Conservation (phyloP, 2,888 invertebrate species). For the Chrysolina americana region DNA sequence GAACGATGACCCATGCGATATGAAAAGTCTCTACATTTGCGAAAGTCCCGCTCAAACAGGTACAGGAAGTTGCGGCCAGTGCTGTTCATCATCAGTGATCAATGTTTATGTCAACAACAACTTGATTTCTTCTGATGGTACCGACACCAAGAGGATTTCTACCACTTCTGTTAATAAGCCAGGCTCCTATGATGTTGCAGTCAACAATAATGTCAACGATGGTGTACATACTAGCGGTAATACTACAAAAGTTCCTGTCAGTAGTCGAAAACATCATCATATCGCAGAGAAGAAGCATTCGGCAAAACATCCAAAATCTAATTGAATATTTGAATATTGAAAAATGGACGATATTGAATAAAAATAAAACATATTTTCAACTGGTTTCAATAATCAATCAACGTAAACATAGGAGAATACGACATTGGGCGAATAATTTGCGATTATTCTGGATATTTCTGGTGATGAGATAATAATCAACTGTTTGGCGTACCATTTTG, state of each 20-base stretch:
- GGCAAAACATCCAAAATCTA: background rate
- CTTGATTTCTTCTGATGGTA: conserved; percentile 8
- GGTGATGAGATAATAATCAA: too few species aligned
- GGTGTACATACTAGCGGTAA: background rate
- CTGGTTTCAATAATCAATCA: too few species aligned
- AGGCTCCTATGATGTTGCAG: conserved; percentile 18
- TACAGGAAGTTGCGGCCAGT: background rate
- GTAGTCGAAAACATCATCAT: conserved; percentile 3
- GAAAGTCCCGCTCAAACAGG: conserved; percentile 1
- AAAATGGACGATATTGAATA: background rate
- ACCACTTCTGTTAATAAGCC: conserved; percentile 14
- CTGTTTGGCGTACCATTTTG: too few species aligned
- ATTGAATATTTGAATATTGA: background rate
- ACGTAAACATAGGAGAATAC: too few species aligned
- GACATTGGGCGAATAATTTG: too few species aligned
- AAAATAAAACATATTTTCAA: too few species aligned
- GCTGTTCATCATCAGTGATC: conserved; percentile 14
- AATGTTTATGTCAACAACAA: conserved; percentile 27
- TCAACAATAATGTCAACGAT: conserved; percentile 20
- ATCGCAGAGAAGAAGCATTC: background rate
- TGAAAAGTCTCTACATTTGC: conserved; percentile 22
- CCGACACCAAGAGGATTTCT: conserved; percentile 9
- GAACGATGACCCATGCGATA: conserved; percentile 22
- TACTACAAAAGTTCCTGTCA: background rate
- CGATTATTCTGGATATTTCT: too few species aligned